A percentile compares a stretch with the other conserved stretches of the same genome.
phyloP scores from a whole-genome alignment of 2,797 vertebrate species.

The Notamacropus eugenii region DNA sequence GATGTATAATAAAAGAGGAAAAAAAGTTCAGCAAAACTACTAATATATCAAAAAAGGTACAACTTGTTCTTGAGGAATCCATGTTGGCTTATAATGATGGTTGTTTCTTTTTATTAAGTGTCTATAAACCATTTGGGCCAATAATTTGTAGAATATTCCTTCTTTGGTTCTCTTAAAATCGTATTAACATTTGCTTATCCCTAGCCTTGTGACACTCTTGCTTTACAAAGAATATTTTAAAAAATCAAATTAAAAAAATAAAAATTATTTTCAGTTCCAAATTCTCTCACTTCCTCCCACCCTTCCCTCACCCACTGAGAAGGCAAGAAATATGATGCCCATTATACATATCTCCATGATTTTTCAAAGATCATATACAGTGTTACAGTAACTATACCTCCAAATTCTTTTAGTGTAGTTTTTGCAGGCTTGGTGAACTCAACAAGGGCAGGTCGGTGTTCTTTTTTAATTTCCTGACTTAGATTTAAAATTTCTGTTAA shows the following conservation, averaged over 20 bases:
- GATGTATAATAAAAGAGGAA: not conserved
- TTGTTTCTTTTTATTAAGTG: not conserved
- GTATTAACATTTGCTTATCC: not conserved
- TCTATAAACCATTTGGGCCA: not conserved
- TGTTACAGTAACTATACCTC: not conserved
- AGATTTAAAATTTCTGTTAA: not conserved
- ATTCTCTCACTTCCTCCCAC: not conserved
- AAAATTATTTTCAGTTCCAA: not conserved
- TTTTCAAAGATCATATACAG: not conserved
- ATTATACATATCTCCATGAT: not conserved
- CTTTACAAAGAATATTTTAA: not conserved
- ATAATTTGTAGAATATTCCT: not conserved
- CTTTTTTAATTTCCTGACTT: not conserved
- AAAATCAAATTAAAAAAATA: not conserved
- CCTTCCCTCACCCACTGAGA: not conserved
- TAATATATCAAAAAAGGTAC: not conserved
- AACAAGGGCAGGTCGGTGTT: not conserved
- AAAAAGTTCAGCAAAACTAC: not conserved
- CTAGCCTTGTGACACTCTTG: not conserved
- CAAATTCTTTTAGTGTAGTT: not conserved
- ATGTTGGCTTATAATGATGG: not conserved
- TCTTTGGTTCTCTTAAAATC: not conserved
- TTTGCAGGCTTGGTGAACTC: not conserved
- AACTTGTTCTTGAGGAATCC: not conserved
- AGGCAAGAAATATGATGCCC: not conserved